A percentile compares a stretch with the other conserved stretches of the same genome.
Conservation (phyloP, 2,113 vertebrate species). For the Dryoscopus gambensis region DNA sequence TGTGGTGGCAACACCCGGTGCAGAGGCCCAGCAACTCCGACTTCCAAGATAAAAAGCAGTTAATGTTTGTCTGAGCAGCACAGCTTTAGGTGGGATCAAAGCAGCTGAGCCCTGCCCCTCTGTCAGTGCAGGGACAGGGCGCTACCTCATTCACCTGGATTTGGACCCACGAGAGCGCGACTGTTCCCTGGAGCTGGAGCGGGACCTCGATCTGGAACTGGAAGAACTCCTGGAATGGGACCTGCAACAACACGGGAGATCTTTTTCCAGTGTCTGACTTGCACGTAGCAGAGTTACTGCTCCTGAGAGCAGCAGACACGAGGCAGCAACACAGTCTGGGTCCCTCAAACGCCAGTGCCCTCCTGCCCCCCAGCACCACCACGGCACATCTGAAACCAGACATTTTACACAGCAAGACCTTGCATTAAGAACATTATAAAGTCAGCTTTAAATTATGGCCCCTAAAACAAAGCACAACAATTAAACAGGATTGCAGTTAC, state of each 20-base stretch:
- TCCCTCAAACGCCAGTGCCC: not conserved
- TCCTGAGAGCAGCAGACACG: not conserved
- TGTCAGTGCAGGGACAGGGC: slow-evolving; percentile 84
- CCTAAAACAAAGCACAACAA: not conserved
- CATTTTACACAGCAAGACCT: not conserved
- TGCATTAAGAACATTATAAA: not conserved
- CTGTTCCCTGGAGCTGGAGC: slow-evolving; percentile 84
- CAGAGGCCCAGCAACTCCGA: slow-evolving; percentile 26
- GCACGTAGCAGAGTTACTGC: not conserved
- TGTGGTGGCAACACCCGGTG: slow-evolving; percentile 46
- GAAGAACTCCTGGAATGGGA: slow-evolving; percentile 96
- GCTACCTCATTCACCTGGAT: slow-evolving; percentile 99
- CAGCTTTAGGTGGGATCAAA: slow-evolving; percentile 42
- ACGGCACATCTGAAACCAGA: not conserved
- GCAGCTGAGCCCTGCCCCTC: slow-evolving; percentile 57
- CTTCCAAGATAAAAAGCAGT: slow-evolving; percentile 49
- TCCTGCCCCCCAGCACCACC: not conserved
- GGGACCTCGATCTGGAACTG: slow-evolving; percentile 94
- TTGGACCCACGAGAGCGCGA: slow-evolving; percentile 89
- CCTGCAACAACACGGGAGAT: slow-evolving; percentile 87
- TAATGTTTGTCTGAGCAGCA: slow-evolving; percentile 53
- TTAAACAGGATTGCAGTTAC: not conserved
- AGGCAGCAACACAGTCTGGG: not conserved
- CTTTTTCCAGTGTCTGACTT: slow-evolving; percentile 62
- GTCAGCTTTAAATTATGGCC: not conserved